Percentiles rank a stretch among this genome's conserved stretches.
These are phyloP conservation scores for Ciconia maguari DNA, from an alignment of 2,113 vertebrate species.

Conservation along the genomic window DNA sequence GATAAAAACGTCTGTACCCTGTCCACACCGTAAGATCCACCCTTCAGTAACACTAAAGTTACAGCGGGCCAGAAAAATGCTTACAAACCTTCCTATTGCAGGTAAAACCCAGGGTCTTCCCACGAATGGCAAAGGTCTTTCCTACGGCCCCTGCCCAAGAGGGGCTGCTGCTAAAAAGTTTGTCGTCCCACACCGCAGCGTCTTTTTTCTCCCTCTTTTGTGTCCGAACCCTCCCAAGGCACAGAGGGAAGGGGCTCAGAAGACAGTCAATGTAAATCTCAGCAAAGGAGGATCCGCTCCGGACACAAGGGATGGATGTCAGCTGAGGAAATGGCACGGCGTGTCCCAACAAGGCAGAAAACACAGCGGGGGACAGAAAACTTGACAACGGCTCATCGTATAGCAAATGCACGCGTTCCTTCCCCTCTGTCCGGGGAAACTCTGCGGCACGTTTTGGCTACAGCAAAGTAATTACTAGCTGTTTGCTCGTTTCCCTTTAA, in stretches of 20 bases:
- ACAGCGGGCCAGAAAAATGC: background rate
- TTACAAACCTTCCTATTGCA: background rate
- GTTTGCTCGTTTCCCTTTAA: constrained; percentile 13
- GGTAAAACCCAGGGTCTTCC: background rate
- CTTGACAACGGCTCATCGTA: background rate
- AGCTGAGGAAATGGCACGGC: background rate
- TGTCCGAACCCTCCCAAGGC: background rate
- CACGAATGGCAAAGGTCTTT: background rate
- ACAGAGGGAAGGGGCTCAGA: background rate
- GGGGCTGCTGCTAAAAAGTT: background rate
- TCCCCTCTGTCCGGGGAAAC: background rate
- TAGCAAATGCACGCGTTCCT: background rate
- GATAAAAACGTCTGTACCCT: fast-evolving
- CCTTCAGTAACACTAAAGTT: background rate
- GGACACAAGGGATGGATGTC: background rate
- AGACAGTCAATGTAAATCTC: background rate
- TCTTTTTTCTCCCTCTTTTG: background rate
- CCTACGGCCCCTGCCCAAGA: background rate
- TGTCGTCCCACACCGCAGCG: background rate
- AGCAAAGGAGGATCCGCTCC: background rate
- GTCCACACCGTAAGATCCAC: background rate
- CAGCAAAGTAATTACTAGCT: background rate
- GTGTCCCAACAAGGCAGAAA: background rate
- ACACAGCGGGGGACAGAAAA: background rate
- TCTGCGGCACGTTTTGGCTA: background rate